Conservation (phyloP, 2,797 vertebrate species). For the Pseudomugil gertrudae region DNA sequence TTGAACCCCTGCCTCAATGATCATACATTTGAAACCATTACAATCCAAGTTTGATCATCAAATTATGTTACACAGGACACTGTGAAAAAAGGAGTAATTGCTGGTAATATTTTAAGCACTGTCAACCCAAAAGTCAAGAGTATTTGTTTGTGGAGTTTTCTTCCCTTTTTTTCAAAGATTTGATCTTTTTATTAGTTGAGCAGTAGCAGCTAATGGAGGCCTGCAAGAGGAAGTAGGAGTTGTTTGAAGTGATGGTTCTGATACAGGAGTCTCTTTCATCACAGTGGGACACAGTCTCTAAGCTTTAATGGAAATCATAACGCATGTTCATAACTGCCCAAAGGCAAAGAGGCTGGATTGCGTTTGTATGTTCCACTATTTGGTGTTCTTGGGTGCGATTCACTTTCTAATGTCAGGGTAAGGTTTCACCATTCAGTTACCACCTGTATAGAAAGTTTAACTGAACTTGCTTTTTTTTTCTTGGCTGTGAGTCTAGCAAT, state of each 20-base stretch:
- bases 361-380: slow-evolving; percentile 44
- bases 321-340: slow-evolving; percentile 75
- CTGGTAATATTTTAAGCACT: slow-evolving; percentile 36
- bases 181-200: slow-evolving; percentile 76
- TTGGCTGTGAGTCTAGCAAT: not conserved
- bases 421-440: slow-evolving; percentile 6
- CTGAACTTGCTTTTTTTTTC: not conserved
- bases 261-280: slow-evolving; percentile 80
- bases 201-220: slow-evolving; percentile 74
- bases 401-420: slow-evolving; percentile 21
- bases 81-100: slow-evolving; percentile 29
- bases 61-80: slow-evolving; percentile 44
- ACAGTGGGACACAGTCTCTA: slow-evolving; percentile 65
- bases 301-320: slow-evolving; percentile 84
- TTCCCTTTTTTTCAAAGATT: slow-evolving; percentile 37
- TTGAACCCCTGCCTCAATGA: slow-evolving; percentile 33
- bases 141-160: slow-evolving; percentile 29
- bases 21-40: slow-evolving; percentile 46
- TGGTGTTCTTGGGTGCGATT: slow-evolving; percentile 29
- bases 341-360: slow-evolving; percentile 50
- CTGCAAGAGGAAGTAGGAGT: slow-evolving; percentile 70
- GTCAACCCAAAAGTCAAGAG: slow-evolving; percentile 45
- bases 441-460: not conserved
- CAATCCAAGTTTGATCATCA: slow-evolving; percentile 46
- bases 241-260: slow-evolving; percentile 76